phyloP scores from a whole-genome alignment of 2,888 invertebrate species.

The Xestia xanthographa region DNA sequence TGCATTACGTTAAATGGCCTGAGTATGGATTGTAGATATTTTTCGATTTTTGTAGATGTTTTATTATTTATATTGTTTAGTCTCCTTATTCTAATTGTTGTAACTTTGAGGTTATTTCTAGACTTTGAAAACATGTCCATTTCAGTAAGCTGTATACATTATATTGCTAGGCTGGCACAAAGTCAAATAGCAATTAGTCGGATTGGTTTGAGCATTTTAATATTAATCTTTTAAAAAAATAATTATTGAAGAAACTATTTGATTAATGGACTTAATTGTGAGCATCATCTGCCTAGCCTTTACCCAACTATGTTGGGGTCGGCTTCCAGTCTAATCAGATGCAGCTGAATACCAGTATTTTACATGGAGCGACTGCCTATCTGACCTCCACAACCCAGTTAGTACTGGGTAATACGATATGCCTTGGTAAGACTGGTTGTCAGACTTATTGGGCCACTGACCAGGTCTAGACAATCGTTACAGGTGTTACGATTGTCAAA shows the following conservation, averaged over 20 bases:
- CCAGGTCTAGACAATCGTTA: too few relatives aligned
- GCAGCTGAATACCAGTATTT: too few relatives aligned
- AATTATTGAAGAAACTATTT: neutral
- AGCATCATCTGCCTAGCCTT: too few relatives aligned
- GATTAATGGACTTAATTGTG: neutral
- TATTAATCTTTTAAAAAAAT: neutral
- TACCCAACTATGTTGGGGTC: too few relatives aligned
- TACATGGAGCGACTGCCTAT: too few relatives aligned
- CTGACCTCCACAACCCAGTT: too few relatives aligned
- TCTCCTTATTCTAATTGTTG: neutral
- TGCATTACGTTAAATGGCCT: conserved; percentile 46
- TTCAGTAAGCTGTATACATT: neutral
- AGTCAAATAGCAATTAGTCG: neutral
- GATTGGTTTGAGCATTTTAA: neutral
- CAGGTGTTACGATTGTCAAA: too few relatives aligned
- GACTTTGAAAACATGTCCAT: conserved; percentile 17
- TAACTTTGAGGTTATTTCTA: conserved; percentile 1
- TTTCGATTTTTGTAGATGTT: conserved; percentile 4
- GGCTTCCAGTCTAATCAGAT: too few relatives aligned
- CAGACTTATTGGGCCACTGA: too few relatives aligned
- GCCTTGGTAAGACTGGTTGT: too few relatives aligned
- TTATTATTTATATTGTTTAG: neutral
- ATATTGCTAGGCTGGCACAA: neutral
- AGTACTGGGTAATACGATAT: too few relatives aligned
- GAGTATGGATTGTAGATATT: conserved; percentile 30